Percentiles rank a stretch among this genome's conserved stretches.
These are phyloP conservation scores for Rhincodon typus DNA, from an alignment of 2,797 vertebrate species.

Conservation along the genomic window DNA sequence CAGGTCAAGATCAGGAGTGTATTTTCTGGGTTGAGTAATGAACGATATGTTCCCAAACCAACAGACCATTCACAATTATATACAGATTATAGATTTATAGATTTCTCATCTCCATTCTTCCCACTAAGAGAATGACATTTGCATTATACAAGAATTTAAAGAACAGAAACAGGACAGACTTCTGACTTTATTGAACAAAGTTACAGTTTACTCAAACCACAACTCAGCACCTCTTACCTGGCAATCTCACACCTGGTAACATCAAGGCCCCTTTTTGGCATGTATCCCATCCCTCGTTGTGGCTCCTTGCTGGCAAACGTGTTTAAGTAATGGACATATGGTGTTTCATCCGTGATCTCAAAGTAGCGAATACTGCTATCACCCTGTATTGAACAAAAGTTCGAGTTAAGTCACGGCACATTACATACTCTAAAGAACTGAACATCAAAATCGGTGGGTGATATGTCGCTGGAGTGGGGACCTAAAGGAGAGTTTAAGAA, in stretches of 20 bases:
- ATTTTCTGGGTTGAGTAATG: background rate
- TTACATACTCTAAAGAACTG: background rate
- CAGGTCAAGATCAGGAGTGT: background rate
- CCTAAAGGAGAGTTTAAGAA: background rate
- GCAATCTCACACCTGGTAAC: conserved; percentile 98
- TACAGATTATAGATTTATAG: background rate
- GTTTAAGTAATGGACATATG: conserved; percentile 92
- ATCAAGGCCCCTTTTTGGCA: conserved; percentile 91
- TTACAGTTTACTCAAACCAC: fast-evolving
- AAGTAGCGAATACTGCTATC: conserved; percentile 99
- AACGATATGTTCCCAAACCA: background rate
- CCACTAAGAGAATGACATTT: background rate
- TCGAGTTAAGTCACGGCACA: too few relatives aligned
- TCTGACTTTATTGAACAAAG: background rate
- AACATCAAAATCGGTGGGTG: background rate
- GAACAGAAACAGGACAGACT: too few relatives aligned
- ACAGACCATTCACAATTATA: background rate
- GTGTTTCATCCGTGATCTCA: conserved; percentile 89
- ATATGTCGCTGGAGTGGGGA: too few relatives aligned
- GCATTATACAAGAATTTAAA: background rate
- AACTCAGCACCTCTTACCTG: conserved; percentile 60
- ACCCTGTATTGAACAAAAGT: conserved; percentile 59
- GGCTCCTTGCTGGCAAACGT: conserved; percentile 90
- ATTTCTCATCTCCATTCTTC: background rate
- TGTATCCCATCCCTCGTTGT: conserved; percentile 96